Evolutionary conservation across 35 echinoderm and acorn worm species (phyloP), one percentile per base, ranked within the genome.

Genomic region (Apostichopus japonicus): DNA sequence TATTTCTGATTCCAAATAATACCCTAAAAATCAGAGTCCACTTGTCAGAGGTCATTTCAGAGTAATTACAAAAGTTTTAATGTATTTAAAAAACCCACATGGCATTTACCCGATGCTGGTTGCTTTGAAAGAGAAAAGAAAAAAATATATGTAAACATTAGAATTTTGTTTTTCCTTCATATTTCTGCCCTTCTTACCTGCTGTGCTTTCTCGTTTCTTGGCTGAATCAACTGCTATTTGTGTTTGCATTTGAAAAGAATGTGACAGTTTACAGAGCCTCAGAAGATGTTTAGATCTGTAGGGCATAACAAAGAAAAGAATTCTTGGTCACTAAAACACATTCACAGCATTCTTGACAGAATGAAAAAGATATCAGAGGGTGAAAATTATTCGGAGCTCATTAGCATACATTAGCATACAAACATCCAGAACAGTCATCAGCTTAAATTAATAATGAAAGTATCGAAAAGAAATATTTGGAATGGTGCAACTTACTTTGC

Each of bases 161-260:
- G 33, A 44, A 44, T 44, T 44, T 44, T 44, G 1, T 44, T 44
- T 44, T 3, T 44, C 3, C 33, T 44, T 56, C 0, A 33, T 0
- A 44, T 44, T 44, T 44, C 10, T 57, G 6, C 7, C 86, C 17
- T 8, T 78, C 92, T 90, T 55, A 98, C 96, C 96, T 84, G 94
- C 83, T 92, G 92, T 90, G 83, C 83, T 93, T 92, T 98, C 96
- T 33, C 96, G 90, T 55, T 94, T 98, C 75, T 93, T 96, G 22
- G 94, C 94, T 79, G 90, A 90, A 67, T 98, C 97, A 17, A 98
- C 97, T 44, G 92, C 24, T 21, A 86, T 56, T 72, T 98, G 97
- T 13, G 94, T 98, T 73, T 98, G 95, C 94, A 98, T 95, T 93
- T 98, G 97, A 78, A 98, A 98, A 79, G 95, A 75, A 92, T 98